phyloP scores from a whole-genome alignment of 2,113 vertebrate species.

The Calonectris borealis region DNA sequence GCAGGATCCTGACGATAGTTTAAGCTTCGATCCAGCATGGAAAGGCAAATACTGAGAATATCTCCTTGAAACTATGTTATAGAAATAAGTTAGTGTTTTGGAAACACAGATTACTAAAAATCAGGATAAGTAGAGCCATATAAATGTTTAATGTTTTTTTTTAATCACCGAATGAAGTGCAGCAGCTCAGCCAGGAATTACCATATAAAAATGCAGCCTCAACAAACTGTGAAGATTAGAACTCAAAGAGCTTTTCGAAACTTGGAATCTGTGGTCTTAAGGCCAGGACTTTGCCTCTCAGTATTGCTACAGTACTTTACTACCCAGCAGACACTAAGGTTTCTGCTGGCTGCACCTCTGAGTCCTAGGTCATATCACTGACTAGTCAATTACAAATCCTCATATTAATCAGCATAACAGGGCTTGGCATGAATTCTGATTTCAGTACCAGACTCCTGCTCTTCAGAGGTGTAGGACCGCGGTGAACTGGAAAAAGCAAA shows the following conservation, averaged over 20 bases:
- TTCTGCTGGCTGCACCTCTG: neutral
- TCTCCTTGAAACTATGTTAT: conserved; percentile 72
- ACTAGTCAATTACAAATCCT: neutral
- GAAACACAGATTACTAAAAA: neutral
- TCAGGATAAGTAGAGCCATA: neutral
- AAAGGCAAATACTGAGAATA: conserved; percentile 72
- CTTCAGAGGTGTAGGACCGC: neutral
- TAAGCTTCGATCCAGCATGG: conserved; percentile 73
- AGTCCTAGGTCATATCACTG: neutral
- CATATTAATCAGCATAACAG: neutral
- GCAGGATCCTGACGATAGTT: conserved; percentile 67
- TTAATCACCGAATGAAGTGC: neutral
- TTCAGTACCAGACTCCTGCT: neutral
- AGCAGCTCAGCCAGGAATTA: neutral
- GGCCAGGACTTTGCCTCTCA: neutral
- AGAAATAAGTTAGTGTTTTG: neutral
- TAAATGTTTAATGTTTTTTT: neutral
- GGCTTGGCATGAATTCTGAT: neutral
- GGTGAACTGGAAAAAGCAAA: neutral
- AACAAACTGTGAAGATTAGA: neutral
- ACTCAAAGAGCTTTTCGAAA: neutral
- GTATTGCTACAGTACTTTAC: neutral
- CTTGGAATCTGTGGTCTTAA: neutral
- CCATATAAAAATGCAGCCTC: neutral
- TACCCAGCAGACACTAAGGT: neutral